Percentiles rank a stretch among this genome's conserved stretches.
Evolutionary conservation across 2,797 vertebrate genomes (phyloP).

Genomic region (Graptemys geographica): DNA sequence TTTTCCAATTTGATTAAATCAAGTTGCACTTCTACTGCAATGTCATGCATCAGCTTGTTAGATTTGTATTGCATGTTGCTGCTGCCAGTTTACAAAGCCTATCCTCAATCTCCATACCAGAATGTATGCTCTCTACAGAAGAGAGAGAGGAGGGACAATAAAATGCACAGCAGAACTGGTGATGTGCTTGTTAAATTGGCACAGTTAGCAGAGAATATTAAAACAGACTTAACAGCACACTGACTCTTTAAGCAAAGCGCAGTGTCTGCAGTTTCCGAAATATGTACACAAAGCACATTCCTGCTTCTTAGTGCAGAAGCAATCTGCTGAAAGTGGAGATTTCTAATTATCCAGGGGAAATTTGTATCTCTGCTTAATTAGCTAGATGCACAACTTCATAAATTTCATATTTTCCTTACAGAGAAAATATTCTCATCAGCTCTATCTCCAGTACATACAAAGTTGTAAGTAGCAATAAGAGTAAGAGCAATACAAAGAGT

Average conservation of each 20-base stretch:
- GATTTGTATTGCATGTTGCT: neutral
- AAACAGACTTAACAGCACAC: slow-evolving; percentile 25
- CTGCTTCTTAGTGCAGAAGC: slow-evolving; percentile 23
- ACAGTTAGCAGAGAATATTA: slow-evolving; percentile 47
- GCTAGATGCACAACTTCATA: slow-evolving; percentile 16
- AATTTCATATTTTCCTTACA: slow-evolving; percentile 19
- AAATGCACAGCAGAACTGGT: slow-evolving; percentile 3
- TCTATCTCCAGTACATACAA: slow-evolving; percentile 29
- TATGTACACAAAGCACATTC: neutral
- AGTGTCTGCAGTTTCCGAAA: slow-evolving; percentile 20
- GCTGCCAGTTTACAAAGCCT: slow-evolving; percentile 30
- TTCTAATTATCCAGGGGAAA: slow-evolving; percentile 31
- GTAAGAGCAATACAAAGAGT: neutral
- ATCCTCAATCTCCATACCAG: neutral
- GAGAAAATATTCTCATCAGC: slow-evolving; percentile 20
- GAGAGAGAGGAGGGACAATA: slow-evolving; percentile 29
- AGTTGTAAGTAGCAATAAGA: neutral
- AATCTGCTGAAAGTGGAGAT: slow-evolving; percentile 20
- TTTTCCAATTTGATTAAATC: slow-evolving; percentile 24
- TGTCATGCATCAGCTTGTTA: neutral
- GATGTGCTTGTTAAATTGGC: slow-evolving; percentile 32
- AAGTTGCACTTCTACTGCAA: slow-evolving; percentile 30
- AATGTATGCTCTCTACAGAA: slow-evolving; percentile 17
- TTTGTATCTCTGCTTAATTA: slow-evolving; percentile 45
- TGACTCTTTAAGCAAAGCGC: slow-evolving; percentile 29